phyloP scores from a whole-genome alignment of 2,797 vertebrate species.

The Choloepus didactylus region DNA sequence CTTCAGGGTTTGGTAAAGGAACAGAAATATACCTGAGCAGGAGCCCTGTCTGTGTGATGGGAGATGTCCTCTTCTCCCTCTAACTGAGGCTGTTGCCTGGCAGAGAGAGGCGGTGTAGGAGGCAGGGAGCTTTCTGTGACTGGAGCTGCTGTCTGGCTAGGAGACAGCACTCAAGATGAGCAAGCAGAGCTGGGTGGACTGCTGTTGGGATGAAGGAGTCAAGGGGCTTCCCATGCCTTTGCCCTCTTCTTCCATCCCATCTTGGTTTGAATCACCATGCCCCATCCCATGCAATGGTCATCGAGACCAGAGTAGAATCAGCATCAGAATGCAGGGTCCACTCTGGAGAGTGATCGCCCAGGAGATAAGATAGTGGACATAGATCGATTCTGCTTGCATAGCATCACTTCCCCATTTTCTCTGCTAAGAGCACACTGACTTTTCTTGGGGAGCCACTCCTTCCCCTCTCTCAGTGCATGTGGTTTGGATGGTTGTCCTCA shows the following conservation, averaged over 20 bases:
- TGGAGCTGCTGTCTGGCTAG: background rate
- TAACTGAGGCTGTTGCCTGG: slow-evolving; percentile 12
- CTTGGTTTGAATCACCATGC: background rate
- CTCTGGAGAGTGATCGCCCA: background rate
- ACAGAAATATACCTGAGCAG: slow-evolving; percentile 74
- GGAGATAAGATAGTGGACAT: too few relatives aligned
- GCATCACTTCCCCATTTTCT: background rate
- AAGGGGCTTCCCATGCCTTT: background rate
- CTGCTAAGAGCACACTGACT: background rate
- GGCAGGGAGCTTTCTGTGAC: background rate
- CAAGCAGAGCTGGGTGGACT: background rate
- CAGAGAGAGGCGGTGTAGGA: background rate
- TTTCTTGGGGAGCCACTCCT: background rate
- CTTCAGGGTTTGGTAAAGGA: slow-evolving; percentile 82
- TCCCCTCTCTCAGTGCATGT: fast-evolving
- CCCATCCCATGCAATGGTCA: background rate
- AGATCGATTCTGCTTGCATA: background rate
- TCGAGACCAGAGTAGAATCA: background rate
- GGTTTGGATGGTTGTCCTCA: background rate
- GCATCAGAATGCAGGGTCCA: background rate
- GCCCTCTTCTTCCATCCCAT: background rate
- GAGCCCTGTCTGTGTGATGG: slow-evolving; percentile 67
- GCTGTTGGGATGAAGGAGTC: background rate
- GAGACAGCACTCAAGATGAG: background rate
- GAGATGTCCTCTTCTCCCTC: slow-evolving; percentile 44